Percentiles rank a stretch among this genome's conserved stretches.
Evolutionary conservation across 2,888 invertebrate genomes (phyloP).

Genomic region (Anoplius nigerrimus): DNA sequence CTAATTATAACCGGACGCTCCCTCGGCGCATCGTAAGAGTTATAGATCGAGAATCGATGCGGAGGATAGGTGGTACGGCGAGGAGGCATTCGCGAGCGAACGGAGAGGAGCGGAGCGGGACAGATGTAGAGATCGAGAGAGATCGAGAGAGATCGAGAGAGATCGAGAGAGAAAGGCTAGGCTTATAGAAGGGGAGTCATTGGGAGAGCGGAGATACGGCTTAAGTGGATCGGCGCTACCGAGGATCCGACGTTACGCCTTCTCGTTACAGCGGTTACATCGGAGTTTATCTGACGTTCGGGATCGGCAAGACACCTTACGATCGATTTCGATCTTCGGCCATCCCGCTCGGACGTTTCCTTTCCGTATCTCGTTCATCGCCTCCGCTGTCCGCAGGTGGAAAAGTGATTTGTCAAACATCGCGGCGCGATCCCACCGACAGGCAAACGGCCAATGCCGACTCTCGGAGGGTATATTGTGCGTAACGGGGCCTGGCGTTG

Average conservation of each 20-base stretch:
- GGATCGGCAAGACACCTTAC: not conserved
- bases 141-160: too few relatives aligned
- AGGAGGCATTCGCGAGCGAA: not conserved
- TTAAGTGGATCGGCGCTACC: constrained; percentile 17
- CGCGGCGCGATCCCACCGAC: too few relatives aligned
- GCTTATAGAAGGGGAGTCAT: not conserved
- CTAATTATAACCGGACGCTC: constrained; percentile 48
- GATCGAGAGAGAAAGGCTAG: not conserved
- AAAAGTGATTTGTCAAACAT: too few relatives aligned
- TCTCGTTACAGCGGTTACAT: not conserved
- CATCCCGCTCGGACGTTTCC: not conserved
- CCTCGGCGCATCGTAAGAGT: constrained; percentile 29
- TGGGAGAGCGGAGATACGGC: not conserved
- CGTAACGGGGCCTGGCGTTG: too few relatives aligned
- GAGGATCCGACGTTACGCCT: constrained; percentile 1
- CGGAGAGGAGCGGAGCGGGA: too few relatives aligned
- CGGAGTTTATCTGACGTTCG: constrained; percentile 7
- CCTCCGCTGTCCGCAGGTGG: too few relatives aligned
- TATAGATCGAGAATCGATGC: constrained; percentile 39
- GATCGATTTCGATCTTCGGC: constrained; percentile 5
- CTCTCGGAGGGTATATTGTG: too few relatives aligned
- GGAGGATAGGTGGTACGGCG: not conserved
- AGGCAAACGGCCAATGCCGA: too few relatives aligned
- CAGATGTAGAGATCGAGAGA: too few relatives aligned
- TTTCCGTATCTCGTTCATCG: not conserved